phyloP scores from a whole-genome alignment of 2,113 vertebrate species.

The Procavia capensis region DNA sequence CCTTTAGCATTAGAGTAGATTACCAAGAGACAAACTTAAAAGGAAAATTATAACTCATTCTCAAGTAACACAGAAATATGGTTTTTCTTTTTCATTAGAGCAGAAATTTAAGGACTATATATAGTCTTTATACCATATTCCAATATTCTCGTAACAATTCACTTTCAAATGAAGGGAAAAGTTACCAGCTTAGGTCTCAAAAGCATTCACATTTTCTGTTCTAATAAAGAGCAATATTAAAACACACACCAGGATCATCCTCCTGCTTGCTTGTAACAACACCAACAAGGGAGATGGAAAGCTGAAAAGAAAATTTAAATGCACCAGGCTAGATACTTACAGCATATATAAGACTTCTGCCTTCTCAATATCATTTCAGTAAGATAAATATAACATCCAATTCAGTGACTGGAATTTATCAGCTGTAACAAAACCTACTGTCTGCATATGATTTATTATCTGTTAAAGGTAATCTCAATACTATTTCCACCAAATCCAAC shows the following conservation, averaged over 20 bases:
- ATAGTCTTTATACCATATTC: background rate
- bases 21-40: background rate
- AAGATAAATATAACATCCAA: background rate
- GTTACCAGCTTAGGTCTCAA: background rate
- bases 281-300: background rate
- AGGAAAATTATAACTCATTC: background rate
- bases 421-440: background rate
- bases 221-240: background rate
- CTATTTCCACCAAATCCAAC: background rate
- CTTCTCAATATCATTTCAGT: background rate
- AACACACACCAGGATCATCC: background rate
- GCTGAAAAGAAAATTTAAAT: background rate
- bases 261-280: background rate
- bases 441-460: background rate
- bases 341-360: background rate
- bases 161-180: conserved; percentile 1
- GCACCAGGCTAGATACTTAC: background rate
- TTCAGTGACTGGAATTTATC: background rate
- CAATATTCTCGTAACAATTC: background rate
- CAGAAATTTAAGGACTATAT: conserved; percentile 3
- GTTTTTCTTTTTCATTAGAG: background rate
- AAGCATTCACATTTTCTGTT: background rate
- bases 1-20: background rate
- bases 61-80: background rate
- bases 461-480: background rate